Base-by-base conservation (phyloP, 2,797 vertebrate species). In the Diplodus sargus region DNA sequence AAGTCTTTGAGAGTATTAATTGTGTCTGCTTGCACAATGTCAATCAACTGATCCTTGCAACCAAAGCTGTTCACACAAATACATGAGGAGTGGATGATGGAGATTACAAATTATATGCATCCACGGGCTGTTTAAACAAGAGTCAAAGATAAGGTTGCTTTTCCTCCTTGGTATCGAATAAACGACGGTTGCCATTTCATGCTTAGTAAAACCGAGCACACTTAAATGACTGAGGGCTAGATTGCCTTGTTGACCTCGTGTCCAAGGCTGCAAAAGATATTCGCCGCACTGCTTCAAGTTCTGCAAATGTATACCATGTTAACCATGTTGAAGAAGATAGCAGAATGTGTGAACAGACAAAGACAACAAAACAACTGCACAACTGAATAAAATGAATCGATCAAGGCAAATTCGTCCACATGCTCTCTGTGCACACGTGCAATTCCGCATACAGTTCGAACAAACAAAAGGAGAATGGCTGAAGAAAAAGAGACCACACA, bases 401-500 rank as follows among this genome's bases (percentile, higher is more conserved):
- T 66, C 14, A 39, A 58, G 52, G 25, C 39, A 51, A 43, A 54
- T 48, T 53, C 68, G 57, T 42, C 42, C 18, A 57, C 30, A 39
- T 51, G 20, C 11, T 61, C 61, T 79, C 66, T 78, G 23, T 71
- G 60, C 65, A 70, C 45, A 59, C 48, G 4, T 74, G 60, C 53
- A 14, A 45, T 76, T 79, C 48, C 69, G 60, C 48, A 52, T 52
- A 58, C 62, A 17, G 17, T 75, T 10, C 34, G 20, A 45, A 57
- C 48, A 76, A 64, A 84, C 60, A 86, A 78, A 79, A 66, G 76
- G 48, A 62, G 64, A 51, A 64, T 77, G 71, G 82, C 43, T 74
- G 79, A 82, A 80, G 84, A 34, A 90, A 82, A 67, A 89, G 82
- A 85, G 90, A 86, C 89, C 89, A 92, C 89, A 89, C 89, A 88